A percentile compares a stretch with the other conserved stretches of the same genome.
These are phyloP conservation scores for Drosophila pullipes DNA, from an alignment of 2,888 invertebrate species.

Conservation along the genomic window DNA sequence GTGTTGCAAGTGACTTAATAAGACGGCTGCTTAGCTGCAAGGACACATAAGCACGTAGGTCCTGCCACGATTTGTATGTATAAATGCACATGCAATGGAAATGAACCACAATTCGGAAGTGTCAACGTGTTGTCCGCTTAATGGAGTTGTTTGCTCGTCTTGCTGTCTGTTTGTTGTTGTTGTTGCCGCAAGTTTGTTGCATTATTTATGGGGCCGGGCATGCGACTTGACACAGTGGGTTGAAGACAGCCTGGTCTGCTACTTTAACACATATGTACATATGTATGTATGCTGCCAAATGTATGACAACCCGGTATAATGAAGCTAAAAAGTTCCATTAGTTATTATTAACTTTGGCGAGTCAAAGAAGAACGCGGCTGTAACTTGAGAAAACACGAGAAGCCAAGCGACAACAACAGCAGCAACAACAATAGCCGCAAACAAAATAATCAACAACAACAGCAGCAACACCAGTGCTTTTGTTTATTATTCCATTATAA, in stretches of 20 bases:
- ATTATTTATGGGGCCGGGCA: conserved; percentile 50
- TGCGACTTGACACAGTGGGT: conserved; percentile 11
- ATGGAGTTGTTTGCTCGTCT: conserved; percentile 46
- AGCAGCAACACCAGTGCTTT: conserved; percentile 46
- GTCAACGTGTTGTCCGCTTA: conserved; percentile 62
- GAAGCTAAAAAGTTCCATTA: conserved; percentile 51
- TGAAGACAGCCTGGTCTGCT: conserved; percentile 4
- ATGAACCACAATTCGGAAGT: conserved; percentile 58
- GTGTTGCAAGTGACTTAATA: conserved; percentile 5
- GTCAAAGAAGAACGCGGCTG: conserved; percentile 35
- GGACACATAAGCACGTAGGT: conserved; percentile 38
- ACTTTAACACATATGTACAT: background rate
- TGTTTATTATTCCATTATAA: conserved; percentile 80
- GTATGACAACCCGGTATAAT: conserved; percentile 39
- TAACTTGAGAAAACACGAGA: conserved; percentile 50
- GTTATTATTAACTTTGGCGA: conserved; percentile 55
- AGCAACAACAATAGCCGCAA: conserved; percentile 8
- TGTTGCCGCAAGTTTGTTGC: conserved; percentile 59
- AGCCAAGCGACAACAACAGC: conserved; percentile 31
- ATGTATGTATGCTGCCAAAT: background rate
- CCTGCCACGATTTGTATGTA: conserved; percentile 45
- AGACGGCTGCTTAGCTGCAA: conserved; percentile 1
- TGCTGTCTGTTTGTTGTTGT: conserved; percentile 11
- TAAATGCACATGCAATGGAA: conserved; percentile 51
- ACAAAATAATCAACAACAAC: conserved; percentile 4